phyloP scores from a whole-genome alignment of 1,140 invertebrate species.

The Camponotus vicinus region DNA sequence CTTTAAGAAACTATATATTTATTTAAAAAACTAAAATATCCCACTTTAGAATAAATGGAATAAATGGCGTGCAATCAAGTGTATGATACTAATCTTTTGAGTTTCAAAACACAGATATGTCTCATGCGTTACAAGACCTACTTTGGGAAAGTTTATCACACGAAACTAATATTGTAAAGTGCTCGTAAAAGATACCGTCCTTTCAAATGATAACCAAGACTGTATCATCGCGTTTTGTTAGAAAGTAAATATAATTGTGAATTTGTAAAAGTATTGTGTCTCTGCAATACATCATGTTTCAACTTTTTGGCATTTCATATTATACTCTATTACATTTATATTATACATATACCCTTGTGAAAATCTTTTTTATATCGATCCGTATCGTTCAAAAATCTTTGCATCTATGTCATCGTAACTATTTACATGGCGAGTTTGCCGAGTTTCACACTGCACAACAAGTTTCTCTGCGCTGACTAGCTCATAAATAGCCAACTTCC shows the following conservation, averaged over 20 bases:
- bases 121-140: slow-evolving; percentile 15
- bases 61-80: neutral
- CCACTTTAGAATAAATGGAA: neutral
- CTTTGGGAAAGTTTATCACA: neutral
- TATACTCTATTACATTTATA: too few species aligned
- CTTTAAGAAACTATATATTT: neutral
- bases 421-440: slow-evolving; percentile 37
- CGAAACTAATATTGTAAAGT: slow-evolving; percentile 46
- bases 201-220: slow-evolving; percentile 35
- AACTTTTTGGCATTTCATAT: too few species aligned
- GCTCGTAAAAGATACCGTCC: slow-evolving; percentile 35
- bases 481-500: slow-evolving; percentile 54
- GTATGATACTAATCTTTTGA: slow-evolving; percentile 34
- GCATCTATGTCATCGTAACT: slow-evolving; percentile 14
- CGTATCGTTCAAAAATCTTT: slow-evolving; percentile 8
- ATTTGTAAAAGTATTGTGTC: too few species aligned
- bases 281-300: too few species aligned
- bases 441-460: slow-evolving; percentile 21
- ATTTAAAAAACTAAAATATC: neutral
- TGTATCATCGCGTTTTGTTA: slow-evolving; percentile 21
- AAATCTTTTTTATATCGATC: slow-evolving; percentile 10
- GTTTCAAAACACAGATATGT: slow-evolving; percentile 35
- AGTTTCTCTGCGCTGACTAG: slow-evolving; percentile 50
- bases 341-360: neutral
- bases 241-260: neutral